phyloP scores from a whole-genome alignment of 2,797 vertebrate species.

The Spinus pinus region DNA sequence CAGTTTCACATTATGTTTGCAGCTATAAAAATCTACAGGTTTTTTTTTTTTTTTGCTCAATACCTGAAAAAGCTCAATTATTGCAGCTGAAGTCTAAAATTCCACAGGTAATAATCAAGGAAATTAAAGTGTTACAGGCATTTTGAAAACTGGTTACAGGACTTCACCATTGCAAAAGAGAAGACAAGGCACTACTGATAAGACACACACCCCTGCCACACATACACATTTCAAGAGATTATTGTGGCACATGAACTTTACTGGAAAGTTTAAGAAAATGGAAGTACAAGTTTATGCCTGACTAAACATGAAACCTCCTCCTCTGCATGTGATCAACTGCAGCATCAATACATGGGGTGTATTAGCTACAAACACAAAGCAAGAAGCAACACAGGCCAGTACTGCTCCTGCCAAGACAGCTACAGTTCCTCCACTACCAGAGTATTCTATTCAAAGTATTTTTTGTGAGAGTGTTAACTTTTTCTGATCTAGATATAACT shows the following conservation, averaged over 20 bases:
- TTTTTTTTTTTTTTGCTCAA: background rate
- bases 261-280: background rate
- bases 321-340: background rate
- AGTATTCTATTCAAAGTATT: background rate
- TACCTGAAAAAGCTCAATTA: background rate
- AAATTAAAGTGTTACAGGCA: background rate
- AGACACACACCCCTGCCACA: background rate
- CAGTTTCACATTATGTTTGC: background rate
- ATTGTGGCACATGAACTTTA: background rate
- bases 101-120: background rate
- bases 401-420: background rate
- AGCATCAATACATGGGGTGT: background rate
- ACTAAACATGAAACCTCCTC: background rate
- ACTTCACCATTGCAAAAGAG: background rate
- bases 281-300: background rate
- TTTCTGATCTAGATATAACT: background rate
- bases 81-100: background rate
- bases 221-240: background rate
- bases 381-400: background rate
- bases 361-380: background rate
- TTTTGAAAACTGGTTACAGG: background rate
- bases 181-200: background rate
- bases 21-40: background rate
- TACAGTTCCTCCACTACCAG: rapidly evolving
- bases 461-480: background rate